Percentiles rank a stretch among this genome's conserved stretches.
Conservation (phyloP, 2,888 invertebrate species). For the Heliconius cydno region DNA sequence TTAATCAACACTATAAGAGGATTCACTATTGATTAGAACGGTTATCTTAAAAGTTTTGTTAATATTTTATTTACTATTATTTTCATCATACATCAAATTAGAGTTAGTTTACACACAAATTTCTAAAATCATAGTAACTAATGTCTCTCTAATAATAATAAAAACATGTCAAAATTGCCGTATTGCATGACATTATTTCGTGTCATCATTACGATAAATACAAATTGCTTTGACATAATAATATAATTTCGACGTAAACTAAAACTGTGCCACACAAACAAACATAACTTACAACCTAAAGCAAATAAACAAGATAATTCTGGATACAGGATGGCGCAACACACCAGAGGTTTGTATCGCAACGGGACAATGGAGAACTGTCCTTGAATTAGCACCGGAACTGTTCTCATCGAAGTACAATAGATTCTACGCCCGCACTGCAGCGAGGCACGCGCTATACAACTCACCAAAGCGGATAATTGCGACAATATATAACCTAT, state of each 20-base stretch:
- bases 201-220: slow-evolving; percentile 19
- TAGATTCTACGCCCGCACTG: slow-evolving; percentile 70
- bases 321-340: slow-evolving; percentile 47
- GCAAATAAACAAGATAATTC: slow-evolving; percentile 42
- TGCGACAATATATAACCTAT: slow-evolving; percentile 31
- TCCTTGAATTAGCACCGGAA: slow-evolving; percentile 80
- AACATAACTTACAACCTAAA: slow-evolving; percentile 9
- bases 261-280: neutral
- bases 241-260: slow-evolving; percentile 16
- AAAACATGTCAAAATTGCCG: slow-evolving; percentile 35
- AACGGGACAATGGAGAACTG: slow-evolving; percentile 65
- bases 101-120: neutral
- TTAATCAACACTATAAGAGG: neutral
- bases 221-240: slow-evolving; percentile 27
- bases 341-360: slow-evolving; percentile 53
- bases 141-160: neutral
- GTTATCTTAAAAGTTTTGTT: neutral
- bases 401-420: slow-evolving; percentile 75
- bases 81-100: neutral
- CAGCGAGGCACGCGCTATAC: slow-evolving; percentile 64
- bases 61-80: neutral
- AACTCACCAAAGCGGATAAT: slow-evolving; percentile 54
- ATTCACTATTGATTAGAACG: no score
- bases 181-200: slow-evolving; percentile 42
- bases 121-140: neutral